Percentiles rank a stretch among this genome's conserved stretches.
These are phyloP conservation scores for Aulostomus chinensis DNA, from an alignment of 2,797 vertebrate genomes.

Conservation along the genomic window DNA sequence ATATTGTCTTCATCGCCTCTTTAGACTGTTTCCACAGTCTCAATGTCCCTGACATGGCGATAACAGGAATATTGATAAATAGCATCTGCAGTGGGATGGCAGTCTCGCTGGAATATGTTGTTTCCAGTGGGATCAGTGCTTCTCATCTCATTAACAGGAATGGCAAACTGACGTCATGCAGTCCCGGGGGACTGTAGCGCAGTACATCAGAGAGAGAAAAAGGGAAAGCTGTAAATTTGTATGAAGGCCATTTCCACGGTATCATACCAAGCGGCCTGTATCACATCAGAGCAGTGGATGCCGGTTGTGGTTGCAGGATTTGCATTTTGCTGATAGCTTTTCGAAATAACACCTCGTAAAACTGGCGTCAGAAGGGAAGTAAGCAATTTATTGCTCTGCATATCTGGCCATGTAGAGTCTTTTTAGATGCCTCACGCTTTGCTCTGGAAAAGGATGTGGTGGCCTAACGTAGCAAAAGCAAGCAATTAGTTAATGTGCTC, in stretches of 20 bases:
- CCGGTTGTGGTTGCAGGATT: neutral
- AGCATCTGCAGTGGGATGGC: conserved; percentile 6
- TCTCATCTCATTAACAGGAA: conserved; percentile 49
- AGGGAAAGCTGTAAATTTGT: conserved; percentile 40
- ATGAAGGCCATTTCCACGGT: conserved; percentile 28
- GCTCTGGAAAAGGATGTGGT: conserved; percentile 1
- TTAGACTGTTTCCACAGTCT: neutral
- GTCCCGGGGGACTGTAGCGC: conserved; percentile 35
- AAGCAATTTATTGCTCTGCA: conserved; percentile 28
- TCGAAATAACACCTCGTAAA: conserved; percentile 25
- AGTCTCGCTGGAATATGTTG: conserved; percentile 5
- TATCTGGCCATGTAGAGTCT: conserved; percentile 17
- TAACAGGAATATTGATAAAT: neutral
- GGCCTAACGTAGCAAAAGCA: conserved; percentile 19
- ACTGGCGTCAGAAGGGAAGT: conserved; percentile 8
- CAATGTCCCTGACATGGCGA: neutral
- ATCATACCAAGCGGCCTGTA: conserved; percentile 1
- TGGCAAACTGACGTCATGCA: conserved; percentile 44
- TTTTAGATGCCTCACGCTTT: conserved; percentile 2
- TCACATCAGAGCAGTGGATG: neutral
- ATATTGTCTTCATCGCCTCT: neutral
- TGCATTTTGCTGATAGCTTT: conserved; percentile 21
- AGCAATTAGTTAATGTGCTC: conserved; percentile 37
- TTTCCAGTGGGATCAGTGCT: conserved; percentile 10
- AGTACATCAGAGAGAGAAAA: conserved; percentile 40